These are phyloP conservation scores for Morphnarchus princeps DNA, from an alignment of 2,113 vertebrate genomes.

Conservation along the genomic window DNA sequence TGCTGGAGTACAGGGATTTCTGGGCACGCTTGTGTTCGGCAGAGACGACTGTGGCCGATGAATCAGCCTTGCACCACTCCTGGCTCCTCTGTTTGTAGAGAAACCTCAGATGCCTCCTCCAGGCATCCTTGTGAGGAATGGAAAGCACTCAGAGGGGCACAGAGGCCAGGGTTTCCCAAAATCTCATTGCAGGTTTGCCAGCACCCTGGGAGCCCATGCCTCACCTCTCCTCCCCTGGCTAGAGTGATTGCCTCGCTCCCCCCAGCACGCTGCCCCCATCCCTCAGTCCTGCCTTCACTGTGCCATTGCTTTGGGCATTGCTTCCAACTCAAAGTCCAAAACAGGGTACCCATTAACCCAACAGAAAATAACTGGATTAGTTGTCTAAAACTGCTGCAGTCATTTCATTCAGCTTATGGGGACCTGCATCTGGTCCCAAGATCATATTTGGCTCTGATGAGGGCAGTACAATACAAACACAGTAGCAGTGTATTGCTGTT, in stretches of 20 bases:
- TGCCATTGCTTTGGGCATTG: neutral
- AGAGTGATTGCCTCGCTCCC: neutral
- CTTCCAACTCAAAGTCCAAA: neutral
- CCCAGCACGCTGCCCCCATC: rapidly evolving
- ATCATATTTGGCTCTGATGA: neutral
- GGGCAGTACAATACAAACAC: neutral
- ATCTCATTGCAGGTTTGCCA: neutral
- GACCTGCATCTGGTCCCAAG: neutral
- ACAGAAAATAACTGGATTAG: neutral
- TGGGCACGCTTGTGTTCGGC: rapidly evolving
- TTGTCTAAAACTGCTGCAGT: neutral
- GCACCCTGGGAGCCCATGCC: neutral
- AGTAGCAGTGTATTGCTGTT: rapidly evolving
- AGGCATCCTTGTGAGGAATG: neutral
- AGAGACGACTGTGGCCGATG: rapidly evolving
- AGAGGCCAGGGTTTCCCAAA: rapidly evolving
- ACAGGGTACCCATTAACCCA: rapidly evolving
- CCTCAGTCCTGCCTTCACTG: neutral
- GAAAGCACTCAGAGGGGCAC: neutral
- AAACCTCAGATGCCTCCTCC: neutral
- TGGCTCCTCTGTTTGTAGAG: neutral
- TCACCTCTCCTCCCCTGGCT: rapidly evolving
- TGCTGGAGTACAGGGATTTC: neutral
- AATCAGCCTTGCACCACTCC: neutral
- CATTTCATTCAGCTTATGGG: neutral